Evolutionary conservation across 2,797 vertebrate species (phyloP), one percentile per base, ranked within the genome.

Genomic region (Mastacembelus armatus): DNA sequence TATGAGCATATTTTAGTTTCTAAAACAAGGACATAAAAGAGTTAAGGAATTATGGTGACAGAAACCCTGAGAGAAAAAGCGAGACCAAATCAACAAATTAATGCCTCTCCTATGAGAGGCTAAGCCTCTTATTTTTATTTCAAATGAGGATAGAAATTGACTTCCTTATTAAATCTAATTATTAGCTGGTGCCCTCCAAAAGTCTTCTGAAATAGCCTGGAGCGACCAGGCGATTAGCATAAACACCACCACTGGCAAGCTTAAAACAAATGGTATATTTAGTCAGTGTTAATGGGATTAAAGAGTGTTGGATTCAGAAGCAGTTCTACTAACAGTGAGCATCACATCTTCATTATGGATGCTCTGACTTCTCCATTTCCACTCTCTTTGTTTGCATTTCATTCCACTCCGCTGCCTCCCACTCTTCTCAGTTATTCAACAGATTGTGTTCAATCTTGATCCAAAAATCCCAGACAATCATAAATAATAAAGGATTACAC

Each of bases 261-360:
- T 93, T 92, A 93, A 93, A 94, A 94, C 93, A 93, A 94, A 94
- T 94, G 91, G 90, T 93, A 92, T 93, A 93, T 94, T 94, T 93
- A 94, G 91, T 84, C 85, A 78, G 89, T 88, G 89, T 89, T 93
- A 93, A 93, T 93, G 89, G 91, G 92, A 93, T 94, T 94, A 93
- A 92, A 93, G 90, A 87, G 85, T 84, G 74, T 81, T 79, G 85
- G 87, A 92, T 92, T 92, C 87, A 81, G 87, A 77, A 91, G 88
- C 79, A 80, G 85, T 60, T 86, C 81, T 81, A 39, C 89, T 84
- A 89, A 90, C 89, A 86, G 83, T 64, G 78, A 88, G 85, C 88
- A 86, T 89, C 87, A 88, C 87, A 74, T 92, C 92, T 93, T 94
- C 88, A 92, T 93, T 92, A 92, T 85, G 69, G 84, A 87, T 86